A percentile compares a stretch with the other conserved stretches of the same genome.
Conservation (phyloP, 2,888 invertebrate genomes). For the Cryptosula pallasiana region DNA sequence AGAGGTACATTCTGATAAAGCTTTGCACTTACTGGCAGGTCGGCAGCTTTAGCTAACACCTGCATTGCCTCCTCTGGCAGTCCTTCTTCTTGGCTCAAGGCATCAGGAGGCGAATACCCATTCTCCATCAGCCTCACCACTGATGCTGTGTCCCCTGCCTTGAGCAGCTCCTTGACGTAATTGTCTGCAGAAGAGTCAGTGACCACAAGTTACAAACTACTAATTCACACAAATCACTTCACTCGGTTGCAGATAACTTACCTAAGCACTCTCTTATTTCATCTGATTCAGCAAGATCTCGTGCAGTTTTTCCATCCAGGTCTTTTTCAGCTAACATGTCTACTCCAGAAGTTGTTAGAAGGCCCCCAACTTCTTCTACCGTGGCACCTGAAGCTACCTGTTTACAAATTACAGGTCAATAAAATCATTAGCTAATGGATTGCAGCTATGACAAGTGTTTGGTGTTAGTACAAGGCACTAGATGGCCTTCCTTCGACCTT, state of each 20-base stretch:
- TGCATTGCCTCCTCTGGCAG: neutral
- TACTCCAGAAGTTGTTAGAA: neutral
- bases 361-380: neutral
- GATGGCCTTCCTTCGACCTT: too few species aligned
- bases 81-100: neutral
- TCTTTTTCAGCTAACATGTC: conserved; percentile 36
- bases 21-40: neutral
- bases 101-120: neutral
- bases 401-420: too few species aligned
- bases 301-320: conserved; percentile 34
- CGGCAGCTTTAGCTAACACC: neutral
- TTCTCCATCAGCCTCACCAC: neutral
- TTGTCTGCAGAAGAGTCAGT: neutral
- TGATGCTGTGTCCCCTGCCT: neutral
- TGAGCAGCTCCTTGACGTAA: conserved; percentile 1
- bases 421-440: too few species aligned
- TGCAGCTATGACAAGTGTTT: too few species aligned
- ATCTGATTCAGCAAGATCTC: conserved; percentile 36
- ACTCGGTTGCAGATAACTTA: too few species aligned
- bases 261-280: conserved; percentile 28
- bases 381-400: neutral
- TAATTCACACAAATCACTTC: too few species aligned
- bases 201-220: too few species aligned
- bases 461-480: too few species aligned
- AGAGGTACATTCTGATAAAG: too few species aligned